phyloP scores from a whole-genome alignment of 2,113 vertebrate genomes.

The Grus americana region DNA sequence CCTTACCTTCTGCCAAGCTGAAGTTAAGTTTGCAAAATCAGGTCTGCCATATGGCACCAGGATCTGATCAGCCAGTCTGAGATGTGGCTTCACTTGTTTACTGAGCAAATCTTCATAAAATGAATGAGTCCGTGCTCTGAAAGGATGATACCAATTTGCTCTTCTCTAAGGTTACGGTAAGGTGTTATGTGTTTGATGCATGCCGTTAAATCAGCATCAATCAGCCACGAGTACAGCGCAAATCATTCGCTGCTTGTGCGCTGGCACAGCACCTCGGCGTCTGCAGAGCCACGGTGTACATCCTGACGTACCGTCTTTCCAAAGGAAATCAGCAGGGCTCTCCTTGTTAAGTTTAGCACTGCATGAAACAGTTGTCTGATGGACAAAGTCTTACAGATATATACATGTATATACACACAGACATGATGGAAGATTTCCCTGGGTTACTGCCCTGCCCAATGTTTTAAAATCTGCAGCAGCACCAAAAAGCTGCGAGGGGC shows the following conservation, averaged over 20 bases:
- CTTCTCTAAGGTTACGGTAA: not conserved
- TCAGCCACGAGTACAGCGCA: not conserved
- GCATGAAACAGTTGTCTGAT: not conserved
- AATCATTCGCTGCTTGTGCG: not conserved
- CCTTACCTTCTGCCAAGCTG: not conserved
- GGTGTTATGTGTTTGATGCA: not conserved
- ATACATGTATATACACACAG: not conserved
- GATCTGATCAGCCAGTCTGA: not conserved
- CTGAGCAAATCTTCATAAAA: not conserved
- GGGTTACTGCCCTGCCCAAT: not conserved
- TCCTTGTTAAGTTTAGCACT: not conserved
- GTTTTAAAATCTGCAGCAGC: not conserved
- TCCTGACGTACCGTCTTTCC: accelerated
- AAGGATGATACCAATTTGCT: not conserved
- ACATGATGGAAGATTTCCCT: not conserved
- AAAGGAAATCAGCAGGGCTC: not conserved
- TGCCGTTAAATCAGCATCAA: not conserved
- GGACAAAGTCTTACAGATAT: not conserved
- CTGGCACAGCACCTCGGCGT: not conserved
- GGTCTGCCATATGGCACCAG: not conserved
- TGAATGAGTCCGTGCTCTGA: not conserved
- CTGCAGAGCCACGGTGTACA: not conserved
- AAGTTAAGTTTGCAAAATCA: constrained; percentile 12
- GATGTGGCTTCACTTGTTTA: not conserved
- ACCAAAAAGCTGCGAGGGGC: not conserved